Conservation (phyloP, 2,113 vertebrate species). For the Engraulis encrasicolus region DNA sequence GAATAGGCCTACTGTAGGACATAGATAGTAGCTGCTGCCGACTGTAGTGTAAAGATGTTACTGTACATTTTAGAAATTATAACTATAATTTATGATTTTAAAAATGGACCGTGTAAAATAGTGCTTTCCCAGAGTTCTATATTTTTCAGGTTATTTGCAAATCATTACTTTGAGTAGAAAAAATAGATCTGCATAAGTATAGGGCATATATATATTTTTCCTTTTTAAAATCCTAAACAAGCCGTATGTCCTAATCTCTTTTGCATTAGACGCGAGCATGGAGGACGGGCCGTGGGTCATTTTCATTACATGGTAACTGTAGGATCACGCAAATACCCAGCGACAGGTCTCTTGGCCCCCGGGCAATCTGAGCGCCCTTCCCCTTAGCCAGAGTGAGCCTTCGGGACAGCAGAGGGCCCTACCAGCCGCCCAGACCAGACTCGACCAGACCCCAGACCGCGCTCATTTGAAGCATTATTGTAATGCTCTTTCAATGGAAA, state of each 20-base stretch:
- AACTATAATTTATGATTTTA: neutral
- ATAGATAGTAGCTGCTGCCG: too few relatives aligned
- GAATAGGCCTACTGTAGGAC: neutral
- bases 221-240: too few relatives aligned
- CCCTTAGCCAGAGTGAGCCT: conserved; percentile 62
- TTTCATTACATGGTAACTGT: conserved; percentile 59
- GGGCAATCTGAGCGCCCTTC: conserved; percentile 70
- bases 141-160: neutral
- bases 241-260: conserved; percentile 44
- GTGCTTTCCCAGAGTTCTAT: neutral
- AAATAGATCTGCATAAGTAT: too few relatives aligned
- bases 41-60: neutral
- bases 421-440: too few relatives aligned
- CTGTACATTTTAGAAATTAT: neutral
- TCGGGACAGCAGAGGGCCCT: conserved; percentile 60
- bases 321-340: conserved; percentile 77
- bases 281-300: conserved; percentile 74
- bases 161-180: neutral
- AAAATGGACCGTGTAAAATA: neutral
- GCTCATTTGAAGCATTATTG: conserved; percentile 44
- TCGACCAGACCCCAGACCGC: too few relatives aligned
- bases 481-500: conserved; percentile 14
- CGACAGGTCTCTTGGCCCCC: conserved; percentile 76
- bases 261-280: conserved; percentile 71
- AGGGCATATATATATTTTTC: too few relatives aligned